Base-by-base conservation (phyloP, 2,888 invertebrate species). In the Campoplex capitator region DNA sequence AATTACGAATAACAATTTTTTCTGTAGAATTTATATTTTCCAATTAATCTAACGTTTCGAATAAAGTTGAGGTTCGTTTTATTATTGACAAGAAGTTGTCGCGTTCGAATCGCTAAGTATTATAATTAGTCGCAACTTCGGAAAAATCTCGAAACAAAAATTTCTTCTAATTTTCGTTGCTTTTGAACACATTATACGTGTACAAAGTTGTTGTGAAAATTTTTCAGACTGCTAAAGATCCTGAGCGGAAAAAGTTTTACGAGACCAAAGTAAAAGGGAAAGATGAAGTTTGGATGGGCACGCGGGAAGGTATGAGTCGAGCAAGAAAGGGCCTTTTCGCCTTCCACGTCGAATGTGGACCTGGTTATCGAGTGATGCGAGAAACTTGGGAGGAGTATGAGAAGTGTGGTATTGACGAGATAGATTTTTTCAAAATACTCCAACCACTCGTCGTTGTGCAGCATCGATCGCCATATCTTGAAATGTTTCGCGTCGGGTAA, bases 371-470 rank as follows among this genome's bases (percentile, higher is more conserved):
- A 92, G 94, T 97, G 45, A 96, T 97, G 0, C 96, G 96, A 28
- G 96, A 96, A 92, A 96, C 96, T 79, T 97, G 96, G 91, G 94
- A 95, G 28, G 97, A 97, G 92, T 95, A 95, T 18, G 96, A 97
- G 93, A 97, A 97, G 92, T 97, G 97, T 91, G 96, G 96, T 0
- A 93, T 97, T 35, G 95, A 96, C 82, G 97, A 97, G 91, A 96
- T 97, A 38, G 92, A 94, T 81, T 91, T 92, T n/a, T 89, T 95
- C n/a, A 92, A 93, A 18, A 83, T 93, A 6, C 88, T 93, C 8
- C 89, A 91, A 58, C 93, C 95, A 2, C 89, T 93, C 11, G 84
- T 94, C 16, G 90, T 91, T 0, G 90, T 94, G 3, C 90, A 91
- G 54, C 90, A 90, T 76, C 91, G 91, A n/a, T 94, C 94, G 3